A percentile compares a stretch with the other conserved stretches of the same genome.
Evolutionary conservation across 2,888 invertebrate species (phyloP).

Genomic region (Pollenia angustigena): DNA sequence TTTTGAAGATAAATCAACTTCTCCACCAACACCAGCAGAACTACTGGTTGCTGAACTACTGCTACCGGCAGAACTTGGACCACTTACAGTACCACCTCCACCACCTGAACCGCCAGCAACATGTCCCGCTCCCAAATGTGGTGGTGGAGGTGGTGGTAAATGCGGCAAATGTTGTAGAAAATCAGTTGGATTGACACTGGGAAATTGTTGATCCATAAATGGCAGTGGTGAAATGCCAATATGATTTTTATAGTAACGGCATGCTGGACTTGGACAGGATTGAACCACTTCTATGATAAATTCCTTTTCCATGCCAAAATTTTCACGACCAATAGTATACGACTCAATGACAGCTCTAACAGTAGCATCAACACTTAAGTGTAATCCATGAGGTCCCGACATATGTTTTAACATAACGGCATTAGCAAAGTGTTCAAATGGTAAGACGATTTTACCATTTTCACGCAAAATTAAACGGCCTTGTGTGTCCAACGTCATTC

Average conservation of each 20-base stretch:
- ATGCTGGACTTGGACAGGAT: constrained; percentile 94
- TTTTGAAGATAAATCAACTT: constrained; percentile 81
- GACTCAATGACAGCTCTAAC: constrained; percentile 94
- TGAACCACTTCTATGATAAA: constrained; percentile 95
- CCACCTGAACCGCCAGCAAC: constrained; percentile 72
- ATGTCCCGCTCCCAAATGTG: constrained; percentile 80
- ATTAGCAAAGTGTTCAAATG: constrained; percentile 95
- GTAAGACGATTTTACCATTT: constrained; percentile 94
- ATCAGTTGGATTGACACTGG: constrained; percentile 86
- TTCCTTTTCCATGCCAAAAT: constrained; percentile 92
- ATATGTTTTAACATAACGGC: constrained; percentile 96
- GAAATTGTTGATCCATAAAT: constrained; percentile 84
- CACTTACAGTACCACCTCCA: constrained; percentile 70
- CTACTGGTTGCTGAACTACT: constrained; percentile 72
- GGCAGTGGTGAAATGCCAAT: constrained; percentile 86
- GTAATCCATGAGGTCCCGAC: constrained; percentile 94
- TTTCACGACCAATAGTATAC: constrained; percentile 88
- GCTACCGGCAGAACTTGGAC: constrained; percentile 71
- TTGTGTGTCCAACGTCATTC: constrained; percentile 93
- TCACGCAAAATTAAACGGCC: constrained; percentile 92
- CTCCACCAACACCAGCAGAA: constrained; percentile 77
- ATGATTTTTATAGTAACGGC: constrained; percentile 94
- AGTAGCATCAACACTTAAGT: constrained; percentile 93
- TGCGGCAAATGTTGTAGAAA: constrained; percentile 88
- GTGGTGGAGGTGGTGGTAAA: constrained; percentile 79